Conservation (phyloP, 2,113 vertebrate genomes). For the Equus przewalskii region DNA sequence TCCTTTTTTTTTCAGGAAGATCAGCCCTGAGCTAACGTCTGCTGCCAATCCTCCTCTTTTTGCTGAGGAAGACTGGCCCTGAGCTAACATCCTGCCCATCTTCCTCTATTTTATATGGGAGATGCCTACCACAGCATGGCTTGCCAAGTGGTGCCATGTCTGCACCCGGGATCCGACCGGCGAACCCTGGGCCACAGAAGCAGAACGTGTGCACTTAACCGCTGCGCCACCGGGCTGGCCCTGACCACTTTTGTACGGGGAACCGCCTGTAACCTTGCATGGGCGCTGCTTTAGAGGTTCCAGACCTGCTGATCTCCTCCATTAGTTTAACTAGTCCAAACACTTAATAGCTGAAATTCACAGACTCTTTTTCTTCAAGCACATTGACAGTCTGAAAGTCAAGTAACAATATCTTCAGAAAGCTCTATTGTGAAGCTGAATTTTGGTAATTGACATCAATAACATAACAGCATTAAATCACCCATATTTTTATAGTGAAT, state of each 20-base stretch:
- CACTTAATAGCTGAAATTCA: slow-evolving; percentile 66
- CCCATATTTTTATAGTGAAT: slow-evolving; percentile 82
- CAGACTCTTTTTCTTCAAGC: slow-evolving; percentile 73
- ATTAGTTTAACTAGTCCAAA: slow-evolving; percentile 62
- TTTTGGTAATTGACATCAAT: slow-evolving; percentile 87
- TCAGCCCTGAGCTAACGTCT: too few species aligned
- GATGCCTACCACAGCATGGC: too few species aligned
- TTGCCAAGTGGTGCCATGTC: too few species aligned
- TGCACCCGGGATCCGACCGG: too few species aligned
- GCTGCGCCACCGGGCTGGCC: too few species aligned
- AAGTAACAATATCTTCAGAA: slow-evolving; percentile 82
- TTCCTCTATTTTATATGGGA: too few species aligned
- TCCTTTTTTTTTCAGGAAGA: not conserved
- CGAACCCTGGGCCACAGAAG: too few species aligned
- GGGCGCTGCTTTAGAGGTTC: accelerated
- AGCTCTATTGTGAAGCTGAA: slow-evolving; percentile 81
- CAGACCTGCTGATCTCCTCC: slow-evolving; percentile 48
- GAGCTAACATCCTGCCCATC: too few species aligned
- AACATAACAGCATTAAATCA: slow-evolving; percentile 86
- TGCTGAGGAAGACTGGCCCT: too few species aligned
- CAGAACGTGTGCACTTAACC: too few species aligned
- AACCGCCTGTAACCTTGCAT: not conserved
- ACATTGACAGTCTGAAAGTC: slow-evolving; percentile 78
- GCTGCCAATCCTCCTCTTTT: too few species aligned
- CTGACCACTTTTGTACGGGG: not conserved